phyloP scores from a whole-genome alignment of 2,113 vertebrate genomes.

The Lepus europaeus region DNA sequence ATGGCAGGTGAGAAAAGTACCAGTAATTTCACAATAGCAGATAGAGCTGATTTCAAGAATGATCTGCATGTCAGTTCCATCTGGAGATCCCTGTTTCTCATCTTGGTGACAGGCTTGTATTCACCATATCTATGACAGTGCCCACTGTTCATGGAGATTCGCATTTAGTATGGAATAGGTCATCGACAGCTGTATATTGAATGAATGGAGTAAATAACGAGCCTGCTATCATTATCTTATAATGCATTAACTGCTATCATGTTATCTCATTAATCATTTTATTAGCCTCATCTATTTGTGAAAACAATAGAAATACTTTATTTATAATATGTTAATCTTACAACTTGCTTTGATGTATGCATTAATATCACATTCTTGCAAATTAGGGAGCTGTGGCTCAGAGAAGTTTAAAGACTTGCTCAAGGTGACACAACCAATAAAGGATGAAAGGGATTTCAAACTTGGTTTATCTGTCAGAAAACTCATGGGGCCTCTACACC shows the following conservation, averaged over 20 bases:
- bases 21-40: neutral
- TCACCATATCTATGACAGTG: neutral
- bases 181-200: neutral
- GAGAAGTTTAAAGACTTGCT: neutral
- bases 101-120: neutral
- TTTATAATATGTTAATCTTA: neutral
- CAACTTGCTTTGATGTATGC: neutral
- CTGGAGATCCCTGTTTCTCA: neutral
- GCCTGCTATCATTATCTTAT: neutral
- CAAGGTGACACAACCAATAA: neutral
- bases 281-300: conserved; percentile 8
- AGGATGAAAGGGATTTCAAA: neutral
- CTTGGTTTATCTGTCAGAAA: neutral
- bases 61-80: neutral
- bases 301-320: neutral
- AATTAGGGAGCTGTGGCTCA: neutral
- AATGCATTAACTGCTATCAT: neutral
- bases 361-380: neutral
- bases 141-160: neutral
- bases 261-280: conserved; percentile 1
- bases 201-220: neutral
- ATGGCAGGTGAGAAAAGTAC: neutral
- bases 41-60: neutral
- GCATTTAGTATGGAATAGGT: neutral
- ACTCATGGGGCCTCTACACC: neutral